Percentiles rank a stretch among this genome's conserved stretches.
phyloP scores from a whole-genome alignment of 64 coral and sea anemone species.

The Stylophora pistillata region DNA sequence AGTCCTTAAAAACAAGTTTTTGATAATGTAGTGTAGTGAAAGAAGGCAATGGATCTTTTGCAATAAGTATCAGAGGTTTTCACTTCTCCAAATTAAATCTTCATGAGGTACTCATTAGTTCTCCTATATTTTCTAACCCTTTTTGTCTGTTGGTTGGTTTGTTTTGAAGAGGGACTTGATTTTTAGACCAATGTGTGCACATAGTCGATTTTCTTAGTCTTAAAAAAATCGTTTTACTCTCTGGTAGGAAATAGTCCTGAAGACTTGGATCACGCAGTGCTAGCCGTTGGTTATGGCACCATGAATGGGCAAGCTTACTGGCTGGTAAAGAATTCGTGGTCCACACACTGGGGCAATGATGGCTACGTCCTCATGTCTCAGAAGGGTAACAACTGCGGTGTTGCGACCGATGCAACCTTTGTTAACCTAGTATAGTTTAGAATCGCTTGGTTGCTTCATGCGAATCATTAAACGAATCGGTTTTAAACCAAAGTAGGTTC shows the following conservation, averaged over 20 bases:
- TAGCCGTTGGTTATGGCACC: constrained; percentile 96
- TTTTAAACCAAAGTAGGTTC: background rate
- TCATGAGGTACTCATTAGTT: too few relatives aligned
- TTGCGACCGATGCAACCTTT: constrained; percentile 94
- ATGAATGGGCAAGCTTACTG: constrained; percentile 80
- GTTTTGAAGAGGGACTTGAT: too few relatives aligned
- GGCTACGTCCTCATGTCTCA: constrained; percentile 95
- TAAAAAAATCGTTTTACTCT: background rate
- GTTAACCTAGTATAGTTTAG: constrained; percentile 55
- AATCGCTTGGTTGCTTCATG: background rate
- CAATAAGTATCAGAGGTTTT: too few relatives aligned
- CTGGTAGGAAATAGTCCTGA: constrained; percentile 74
- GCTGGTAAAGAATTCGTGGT: constrained; percentile 98
- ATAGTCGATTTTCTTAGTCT: too few relatives aligned
- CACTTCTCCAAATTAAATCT: too few relatives aligned
- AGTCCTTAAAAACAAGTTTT: too few relatives aligned
- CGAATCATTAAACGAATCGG: background rate
- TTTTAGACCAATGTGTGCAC: too few relatives aligned
- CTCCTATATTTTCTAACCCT: too few relatives aligned
- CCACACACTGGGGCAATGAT: constrained; percentile 95
- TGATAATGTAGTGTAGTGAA: too few relatives aligned
- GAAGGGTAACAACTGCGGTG: constrained; percentile 94
- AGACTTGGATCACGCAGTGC: constrained; percentile 88
- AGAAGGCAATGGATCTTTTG: too few relatives aligned
- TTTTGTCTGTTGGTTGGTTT: too few relatives aligned